phyloP scores from a whole-genome alignment of 2,797 vertebrate species.

The Mallotus villosus region DNA sequence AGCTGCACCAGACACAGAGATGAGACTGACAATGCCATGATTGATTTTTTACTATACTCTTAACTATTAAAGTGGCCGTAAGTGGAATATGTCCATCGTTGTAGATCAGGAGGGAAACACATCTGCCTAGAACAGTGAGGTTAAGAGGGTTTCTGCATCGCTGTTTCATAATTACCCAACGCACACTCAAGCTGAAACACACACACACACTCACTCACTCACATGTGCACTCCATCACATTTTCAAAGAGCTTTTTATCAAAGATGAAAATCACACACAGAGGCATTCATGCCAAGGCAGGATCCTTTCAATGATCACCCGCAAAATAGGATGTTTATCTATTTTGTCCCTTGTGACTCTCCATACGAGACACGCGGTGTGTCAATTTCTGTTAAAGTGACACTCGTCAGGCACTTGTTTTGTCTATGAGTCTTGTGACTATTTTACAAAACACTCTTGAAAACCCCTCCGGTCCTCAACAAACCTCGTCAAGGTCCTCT shows the following conservation, averaged over 20 bases:
- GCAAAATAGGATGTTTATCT: slow-evolving; percentile 25
- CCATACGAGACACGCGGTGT: slow-evolving; percentile 53
- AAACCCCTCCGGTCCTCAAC: neutral
- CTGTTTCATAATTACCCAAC: slow-evolving; percentile 6
- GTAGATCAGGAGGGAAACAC: slow-evolving; percentile 39
- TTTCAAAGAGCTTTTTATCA: neutral
- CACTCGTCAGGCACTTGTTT: slow-evolving; percentile 10
- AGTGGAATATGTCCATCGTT: slow-evolving; percentile 45
- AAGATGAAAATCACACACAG: neutral
- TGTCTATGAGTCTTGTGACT: neutral
- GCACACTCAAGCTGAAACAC: slow-evolving; percentile 11
- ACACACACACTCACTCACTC: slow-evolving; percentile 17
- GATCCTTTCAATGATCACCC: slow-evolving; percentile 34
- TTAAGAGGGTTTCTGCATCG: neutral
- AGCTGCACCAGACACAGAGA: slow-evolving; percentile 55
- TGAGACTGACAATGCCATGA: slow-evolving; percentile 65
- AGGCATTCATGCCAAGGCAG: slow-evolving; percentile 20
- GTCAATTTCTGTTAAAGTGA: slow-evolving; percentile 51
- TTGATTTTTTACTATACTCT: slow-evolving; percentile 67
- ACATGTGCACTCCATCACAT: slow-evolving; percentile 10
- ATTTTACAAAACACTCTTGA: neutral
- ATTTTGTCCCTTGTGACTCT: slow-evolving; percentile 39
- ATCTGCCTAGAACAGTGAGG: slow-evolving; percentile 24
- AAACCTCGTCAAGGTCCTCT: slow-evolving; percentile 14
- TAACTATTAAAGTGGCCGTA: slow-evolving; percentile 60